Percentiles rank a stretch among this genome's conserved stretches.
Evolutionary conservation across 2,797 vertebrate genomes (phyloP).

Genomic region (Vespertilio murinus): DNA sequence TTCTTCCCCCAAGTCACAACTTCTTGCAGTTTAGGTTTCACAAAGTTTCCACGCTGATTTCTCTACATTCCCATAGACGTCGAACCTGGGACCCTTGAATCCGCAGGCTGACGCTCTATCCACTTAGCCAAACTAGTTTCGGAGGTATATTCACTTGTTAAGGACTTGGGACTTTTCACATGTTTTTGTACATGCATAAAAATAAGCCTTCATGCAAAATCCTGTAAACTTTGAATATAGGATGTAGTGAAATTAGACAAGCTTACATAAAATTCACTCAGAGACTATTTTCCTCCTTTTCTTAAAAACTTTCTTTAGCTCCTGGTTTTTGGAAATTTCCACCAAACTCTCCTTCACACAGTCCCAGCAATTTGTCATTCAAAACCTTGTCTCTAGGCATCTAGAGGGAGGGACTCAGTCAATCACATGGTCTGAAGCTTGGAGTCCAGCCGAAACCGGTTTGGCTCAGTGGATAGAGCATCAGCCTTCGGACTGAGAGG

Average conservation of each 20-base stretch:
- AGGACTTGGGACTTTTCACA: constrained; percentile 20
- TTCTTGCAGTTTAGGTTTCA: too few species aligned
- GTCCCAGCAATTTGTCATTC: neutral
- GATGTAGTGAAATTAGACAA: constrained; percentile 36
- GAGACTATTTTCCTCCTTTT: constrained; percentile 28
- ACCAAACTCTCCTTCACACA: constrained; percentile 21
- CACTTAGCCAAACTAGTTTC: too few species aligned
- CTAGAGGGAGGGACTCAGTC: neutral
- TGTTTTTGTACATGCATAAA: constrained; percentile 41
- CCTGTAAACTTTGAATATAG: constrained; percentile 11
- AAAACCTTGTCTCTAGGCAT: constrained; percentile 21
- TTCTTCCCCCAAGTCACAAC: too few species aligned
- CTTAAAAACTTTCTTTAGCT: constrained; percentile 42
- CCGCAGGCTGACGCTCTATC: too few species aligned
- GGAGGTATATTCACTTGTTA: constrained; percentile 31
- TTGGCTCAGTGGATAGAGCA: too few species aligned
- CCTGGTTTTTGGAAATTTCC: constrained; percentile 49
- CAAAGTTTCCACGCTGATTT: too few species aligned
- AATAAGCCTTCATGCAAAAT: constrained; percentile 17
- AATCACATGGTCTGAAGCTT: neutral
- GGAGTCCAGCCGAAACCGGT: neutral
- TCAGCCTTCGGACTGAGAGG: too few species aligned
- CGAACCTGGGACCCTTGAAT: too few species aligned
- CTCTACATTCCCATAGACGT: too few species aligned
- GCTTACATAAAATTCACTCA: constrained; percentile 37